These are phyloP conservation scores for Paratilapia polleni DNA, from an alignment of 2,113 vertebrate genomes.

Conservation along the genomic window DNA sequence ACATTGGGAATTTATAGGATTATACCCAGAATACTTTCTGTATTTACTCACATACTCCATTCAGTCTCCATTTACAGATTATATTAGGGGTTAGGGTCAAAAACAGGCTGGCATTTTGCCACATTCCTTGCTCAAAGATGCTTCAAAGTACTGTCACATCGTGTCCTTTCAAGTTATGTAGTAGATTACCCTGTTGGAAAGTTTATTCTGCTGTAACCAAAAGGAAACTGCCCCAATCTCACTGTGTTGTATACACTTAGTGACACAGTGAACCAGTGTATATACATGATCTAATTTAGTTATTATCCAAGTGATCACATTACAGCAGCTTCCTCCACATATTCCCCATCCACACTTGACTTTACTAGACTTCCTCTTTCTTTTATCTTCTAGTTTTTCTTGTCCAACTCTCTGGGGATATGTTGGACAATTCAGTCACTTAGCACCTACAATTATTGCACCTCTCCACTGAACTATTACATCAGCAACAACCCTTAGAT, in stretches of 20 bases:
- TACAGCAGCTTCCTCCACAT: constrained; percentile 2
- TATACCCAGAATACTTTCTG: background rate
- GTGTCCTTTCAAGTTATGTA: background rate
- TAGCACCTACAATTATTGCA: constrained; percentile 35
- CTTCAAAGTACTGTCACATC: background rate
- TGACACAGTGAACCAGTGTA: background rate
- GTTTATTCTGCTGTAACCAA: background rate
- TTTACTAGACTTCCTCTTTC: constrained; percentile 33
- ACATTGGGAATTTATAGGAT: background rate
- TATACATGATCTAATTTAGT: background rate
- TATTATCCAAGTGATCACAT: background rate
- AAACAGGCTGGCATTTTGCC: background rate
- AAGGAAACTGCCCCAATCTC: background rate
- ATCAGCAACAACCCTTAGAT: constrained; percentile 26
- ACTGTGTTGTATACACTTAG: background rate
- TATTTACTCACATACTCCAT: background rate
- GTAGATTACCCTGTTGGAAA: background rate
- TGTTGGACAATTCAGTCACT: constrained; percentile 16
- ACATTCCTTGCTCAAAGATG: background rate
- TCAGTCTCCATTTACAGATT: background rate
- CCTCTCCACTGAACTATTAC: constrained; percentile 37
- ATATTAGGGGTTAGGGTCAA: background rate
- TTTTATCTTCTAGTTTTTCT: constrained; percentile 33
- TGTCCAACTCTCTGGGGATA: background rate
- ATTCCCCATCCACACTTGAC: background rate